Evolutionary conservation across 2,113 vertebrate genomes (phyloP).

Genomic region (Rhinichthys klamathensis): DNA sequence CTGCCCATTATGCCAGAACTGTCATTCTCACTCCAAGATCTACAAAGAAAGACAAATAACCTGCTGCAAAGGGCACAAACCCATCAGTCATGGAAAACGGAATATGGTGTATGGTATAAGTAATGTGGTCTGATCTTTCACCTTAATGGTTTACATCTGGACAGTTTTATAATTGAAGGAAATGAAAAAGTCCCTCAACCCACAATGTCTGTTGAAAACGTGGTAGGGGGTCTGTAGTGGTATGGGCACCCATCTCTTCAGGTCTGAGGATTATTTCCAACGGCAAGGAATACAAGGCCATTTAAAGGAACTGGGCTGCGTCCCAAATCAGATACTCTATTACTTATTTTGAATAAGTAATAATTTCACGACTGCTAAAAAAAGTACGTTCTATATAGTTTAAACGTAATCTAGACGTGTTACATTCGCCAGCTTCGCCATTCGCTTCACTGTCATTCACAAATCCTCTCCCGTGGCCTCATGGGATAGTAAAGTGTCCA

Average conservation of each 20-base stretch:
- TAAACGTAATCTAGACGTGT: no score
- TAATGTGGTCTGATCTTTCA: conserved; percentile 24
- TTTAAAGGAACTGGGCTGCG: background rate
- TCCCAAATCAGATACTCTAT: no score
- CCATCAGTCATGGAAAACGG: background rate
- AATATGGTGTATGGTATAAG: conserved; percentile 1
- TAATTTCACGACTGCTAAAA: no score
- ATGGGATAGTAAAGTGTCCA: no score
- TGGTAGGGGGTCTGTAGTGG: background rate
- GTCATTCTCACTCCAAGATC: background rate
- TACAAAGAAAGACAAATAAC: background rate
- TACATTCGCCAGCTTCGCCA: no score
- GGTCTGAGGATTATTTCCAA: background rate
- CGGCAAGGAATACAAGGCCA: background rate
- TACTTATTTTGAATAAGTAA: no score
- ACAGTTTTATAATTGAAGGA: conserved; percentile 10
- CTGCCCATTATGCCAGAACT: background rate
- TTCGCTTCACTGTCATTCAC: no score
- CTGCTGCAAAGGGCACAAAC: background rate
- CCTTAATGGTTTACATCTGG: background rate
- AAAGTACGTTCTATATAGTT: no score
- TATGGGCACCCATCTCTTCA: background rate
- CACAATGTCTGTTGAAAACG: background rate
- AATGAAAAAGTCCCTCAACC: conserved; percentile 5
- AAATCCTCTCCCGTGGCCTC: no score